These are phyloP conservation scores for Clupea harengus DNA, from an alignment of 2,113 vertebrate species.

Conservation along the genomic window DNA sequence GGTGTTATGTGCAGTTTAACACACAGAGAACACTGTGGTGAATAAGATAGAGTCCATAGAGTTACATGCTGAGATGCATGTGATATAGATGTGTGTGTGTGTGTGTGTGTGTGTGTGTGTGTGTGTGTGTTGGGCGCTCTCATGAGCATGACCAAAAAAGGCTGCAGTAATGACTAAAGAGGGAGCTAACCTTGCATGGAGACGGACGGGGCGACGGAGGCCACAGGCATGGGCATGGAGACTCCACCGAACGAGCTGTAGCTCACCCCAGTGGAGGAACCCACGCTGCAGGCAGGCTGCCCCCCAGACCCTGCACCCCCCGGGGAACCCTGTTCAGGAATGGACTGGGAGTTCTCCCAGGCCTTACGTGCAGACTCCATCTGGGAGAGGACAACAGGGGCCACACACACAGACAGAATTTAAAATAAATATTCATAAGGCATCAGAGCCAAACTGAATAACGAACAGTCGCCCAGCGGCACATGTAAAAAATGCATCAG, in stretches of 20 bases:
- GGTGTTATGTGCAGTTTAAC: no score
- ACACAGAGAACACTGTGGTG: no score
- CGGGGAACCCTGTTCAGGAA: conserved; percentile 94
- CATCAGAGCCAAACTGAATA: not conserved
- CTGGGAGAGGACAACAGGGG: conserved; percentile 57
- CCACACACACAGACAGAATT: not conserved
- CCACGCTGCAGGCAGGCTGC: conserved; percentile 87
- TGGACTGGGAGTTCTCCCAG: conserved; percentile 96
- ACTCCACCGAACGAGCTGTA: conserved; percentile 97
- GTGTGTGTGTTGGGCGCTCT: no score
- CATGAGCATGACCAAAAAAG: no score
- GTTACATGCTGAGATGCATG: no score
- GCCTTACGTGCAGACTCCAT: conserved; percentile 99
- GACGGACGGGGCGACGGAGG: conserved; percentile 94
- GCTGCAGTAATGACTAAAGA: not conserved
- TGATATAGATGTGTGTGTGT: no score
- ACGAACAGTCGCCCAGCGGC: no score
- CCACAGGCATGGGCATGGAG: conserved; percentile 97
- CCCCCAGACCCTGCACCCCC: conserved; percentile 75
- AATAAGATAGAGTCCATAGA: no score
- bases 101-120: no score
- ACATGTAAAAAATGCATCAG: no score
- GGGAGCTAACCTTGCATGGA: conserved; percentile 87
- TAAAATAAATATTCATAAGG: not conserved
- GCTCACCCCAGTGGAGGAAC: conserved; percentile 89